Evolutionary conservation across 2,888 invertebrate genomes (phyloP).

Genomic region (Heliconius ismenius): DNA sequence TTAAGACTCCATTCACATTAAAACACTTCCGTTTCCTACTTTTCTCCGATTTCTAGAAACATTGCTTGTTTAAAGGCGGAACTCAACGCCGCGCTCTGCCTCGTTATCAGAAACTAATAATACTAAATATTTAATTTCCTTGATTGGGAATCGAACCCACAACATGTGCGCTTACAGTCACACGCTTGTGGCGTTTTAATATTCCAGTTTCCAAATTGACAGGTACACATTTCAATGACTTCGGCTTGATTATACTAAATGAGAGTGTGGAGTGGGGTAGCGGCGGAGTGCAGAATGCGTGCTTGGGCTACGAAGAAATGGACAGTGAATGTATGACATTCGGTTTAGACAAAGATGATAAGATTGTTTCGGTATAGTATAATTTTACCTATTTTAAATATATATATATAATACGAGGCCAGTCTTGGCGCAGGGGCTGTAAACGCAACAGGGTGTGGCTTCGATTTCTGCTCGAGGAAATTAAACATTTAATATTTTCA

Average conservation of each 20-base stretch:
- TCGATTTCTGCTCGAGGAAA: too few relatives aligned
- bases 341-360: slow-evolving; percentile 5
- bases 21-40: too few relatives aligned
- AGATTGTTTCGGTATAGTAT: slow-evolving; percentile 12
- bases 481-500: not conserved
- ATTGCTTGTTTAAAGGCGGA: not conserved
- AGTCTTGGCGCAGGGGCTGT: too few relatives aligned
- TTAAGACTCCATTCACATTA: too few relatives aligned
- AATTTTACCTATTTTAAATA: not conserved
- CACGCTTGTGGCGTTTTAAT: not conserved
- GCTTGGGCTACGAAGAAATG: not conserved
- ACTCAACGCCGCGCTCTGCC: not conserved
- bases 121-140: not conserved
- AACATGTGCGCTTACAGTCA: too few relatives aligned
- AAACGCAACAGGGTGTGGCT: too few relatives aligned
- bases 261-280: slow-evolving; percentile 1
- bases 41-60: too few relatives aligned
- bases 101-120: not conserved
- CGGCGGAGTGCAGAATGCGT: not conserved
- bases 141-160: too few relatives aligned
- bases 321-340: not conserved
- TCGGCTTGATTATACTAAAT: not conserved
- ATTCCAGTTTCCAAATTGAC: not conserved
- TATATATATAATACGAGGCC: not conserved
- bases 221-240: not conserved